Evolutionary conservation across 2,888 invertebrate species (phyloP).

Genomic region (Celastrina argiolus): DNA sequence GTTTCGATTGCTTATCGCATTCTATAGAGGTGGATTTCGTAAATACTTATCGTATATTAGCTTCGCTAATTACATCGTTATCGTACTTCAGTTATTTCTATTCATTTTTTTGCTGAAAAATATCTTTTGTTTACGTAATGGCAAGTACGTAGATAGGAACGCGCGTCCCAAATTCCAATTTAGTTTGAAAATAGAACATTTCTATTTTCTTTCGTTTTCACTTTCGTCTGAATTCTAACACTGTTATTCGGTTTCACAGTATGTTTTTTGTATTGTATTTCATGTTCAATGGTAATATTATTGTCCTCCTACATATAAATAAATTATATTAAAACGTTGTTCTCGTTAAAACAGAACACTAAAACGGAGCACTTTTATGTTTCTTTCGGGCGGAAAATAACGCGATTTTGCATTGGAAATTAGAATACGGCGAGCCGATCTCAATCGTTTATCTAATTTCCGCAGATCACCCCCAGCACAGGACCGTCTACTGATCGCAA

Average conservation of each 20-base stretch:
- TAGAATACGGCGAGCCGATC: constrained; percentile 42
- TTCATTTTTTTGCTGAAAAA: neutral
- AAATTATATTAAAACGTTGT: neutral
- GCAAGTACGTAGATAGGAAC: constrained; percentile 38
- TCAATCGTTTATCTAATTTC: constrained; percentile 58
- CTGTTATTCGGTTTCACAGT: neutral
- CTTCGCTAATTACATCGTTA: neutral
- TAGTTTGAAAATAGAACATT: constrained; percentile 27
- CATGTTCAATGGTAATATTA: neutral
- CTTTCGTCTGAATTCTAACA: neutral
- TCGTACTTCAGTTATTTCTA: neutral
- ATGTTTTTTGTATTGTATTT: neutral
- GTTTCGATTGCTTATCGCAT: neutral
- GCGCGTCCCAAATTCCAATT: constrained; percentile 41
- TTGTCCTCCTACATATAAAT: neutral
- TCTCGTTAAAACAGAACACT: neutral
- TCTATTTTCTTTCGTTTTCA: constrained; percentile 5
- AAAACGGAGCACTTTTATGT: neutral
- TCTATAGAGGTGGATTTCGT: neutral
- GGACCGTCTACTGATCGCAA: constrained; percentile 56
- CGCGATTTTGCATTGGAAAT: constrained; percentile 43
- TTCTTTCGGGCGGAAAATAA: constrained; percentile 15
- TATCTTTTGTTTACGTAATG: constrained; percentile 23
- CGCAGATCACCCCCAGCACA: constrained; percentile 49
- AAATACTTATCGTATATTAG: neutral